Evolutionary conservation across 1,140 invertebrate species (phyloP).

Genomic region (Ganaspis sp.): DNA sequence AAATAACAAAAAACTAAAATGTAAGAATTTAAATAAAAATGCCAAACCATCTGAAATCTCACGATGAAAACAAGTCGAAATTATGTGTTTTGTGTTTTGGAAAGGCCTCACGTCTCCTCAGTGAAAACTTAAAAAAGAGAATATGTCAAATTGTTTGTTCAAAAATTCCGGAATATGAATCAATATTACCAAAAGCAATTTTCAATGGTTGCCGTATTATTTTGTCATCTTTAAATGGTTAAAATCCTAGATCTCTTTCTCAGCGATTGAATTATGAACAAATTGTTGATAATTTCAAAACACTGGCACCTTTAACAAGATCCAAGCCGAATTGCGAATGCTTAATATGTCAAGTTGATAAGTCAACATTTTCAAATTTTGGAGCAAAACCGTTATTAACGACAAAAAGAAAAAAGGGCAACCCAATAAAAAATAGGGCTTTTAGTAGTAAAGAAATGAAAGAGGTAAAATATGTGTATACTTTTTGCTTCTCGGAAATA

Average conservation of each 20-base stretch:
- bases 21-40: not conserved
- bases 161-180: not conserved
- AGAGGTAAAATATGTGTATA: not conserved
- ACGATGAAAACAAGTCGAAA: not conserved
- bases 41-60: not conserved
- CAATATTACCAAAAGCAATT: conserved; percentile 8
- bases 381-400: not conserved
- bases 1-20: not conserved
- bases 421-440: not conserved
- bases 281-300: not conserved
- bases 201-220: not conserved
- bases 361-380: not conserved
- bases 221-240: not conserved
- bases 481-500: not conserved
- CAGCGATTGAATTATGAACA: not conserved
- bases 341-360: not conserved
- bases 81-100: not conserved
- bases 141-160: not conserved
- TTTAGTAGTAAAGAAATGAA: not conserved
- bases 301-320: not conserved
- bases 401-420: not conserved
- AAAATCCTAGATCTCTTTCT: not conserved
- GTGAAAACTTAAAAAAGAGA: not conserved
- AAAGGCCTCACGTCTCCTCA: not conserved
- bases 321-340: not conserved